Percentiles rank a stretch among this genome's conserved stretches.
phyloP scores from a whole-genome alignment of 2,888 invertebrate species.

The Xestia sexstrigata region DNA sequence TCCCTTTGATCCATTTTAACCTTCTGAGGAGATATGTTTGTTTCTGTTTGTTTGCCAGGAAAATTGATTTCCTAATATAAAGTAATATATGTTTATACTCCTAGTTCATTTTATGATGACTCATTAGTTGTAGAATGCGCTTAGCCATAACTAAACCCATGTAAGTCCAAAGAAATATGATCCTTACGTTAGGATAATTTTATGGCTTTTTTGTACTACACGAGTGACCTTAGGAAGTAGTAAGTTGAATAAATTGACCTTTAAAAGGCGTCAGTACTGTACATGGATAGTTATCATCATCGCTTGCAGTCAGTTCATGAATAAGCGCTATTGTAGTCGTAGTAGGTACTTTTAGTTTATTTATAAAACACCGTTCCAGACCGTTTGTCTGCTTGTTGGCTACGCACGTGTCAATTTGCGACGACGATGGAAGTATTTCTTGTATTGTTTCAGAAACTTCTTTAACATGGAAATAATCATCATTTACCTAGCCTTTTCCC shows the following conservation, averaged over 20 bases:
- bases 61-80: conserved; percentile 31
- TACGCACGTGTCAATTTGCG: conserved; percentile 1
- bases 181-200: conserved; percentile 41
- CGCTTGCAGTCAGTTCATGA: conserved; percentile 20
- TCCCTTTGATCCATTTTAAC: neutral
- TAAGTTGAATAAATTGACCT: conserved; percentile 37
- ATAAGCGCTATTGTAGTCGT: conserved; percentile 22
- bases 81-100: conserved; percentile 39
- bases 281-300: conserved; percentile 5
- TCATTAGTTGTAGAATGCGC: conserved; percentile 47
- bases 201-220: conserved; percentile 15
- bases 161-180: conserved; percentile 37
- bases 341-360: conserved; percentile 27
- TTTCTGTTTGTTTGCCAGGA: neutral
- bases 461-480: neutral
- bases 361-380: conserved; percentile 51
- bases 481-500: neutral
- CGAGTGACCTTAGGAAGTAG: conserved; percentile 22
- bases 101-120: conserved; percentile 31
- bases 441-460: neutral
- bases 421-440: neutral
- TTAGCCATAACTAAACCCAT: conserved; percentile 18
- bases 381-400: conserved; percentile 36
- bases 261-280: conserved; percentile 29
- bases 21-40: neutral